These are phyloP conservation scores for Cydia amplana DNA, from an alignment of 1,140 invertebrate species.

Conservation along the genomic window DNA sequence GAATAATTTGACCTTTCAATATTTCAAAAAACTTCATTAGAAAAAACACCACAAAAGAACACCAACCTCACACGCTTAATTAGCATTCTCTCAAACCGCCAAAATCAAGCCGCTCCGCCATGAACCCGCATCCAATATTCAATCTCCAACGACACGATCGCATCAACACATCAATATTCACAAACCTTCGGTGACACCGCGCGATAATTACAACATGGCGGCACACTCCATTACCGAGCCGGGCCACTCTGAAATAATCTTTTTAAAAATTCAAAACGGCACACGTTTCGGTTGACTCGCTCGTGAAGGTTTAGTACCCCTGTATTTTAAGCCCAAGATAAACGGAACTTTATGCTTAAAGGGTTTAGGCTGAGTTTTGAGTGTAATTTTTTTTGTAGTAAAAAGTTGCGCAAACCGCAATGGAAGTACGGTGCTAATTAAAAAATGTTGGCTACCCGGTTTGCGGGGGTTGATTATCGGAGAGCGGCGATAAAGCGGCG, in stretches of 20 bases:
- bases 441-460: slow-evolving; percentile 42
- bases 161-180: slow-evolving; percentile 24
- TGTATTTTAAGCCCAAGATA: slow-evolving; percentile 30
- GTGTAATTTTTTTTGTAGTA: slow-evolving; percentile 30
- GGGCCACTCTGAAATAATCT: slow-evolving; percentile 60
- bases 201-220: slow-evolving; percentile 49
- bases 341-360: slow-evolving; percentile 21
- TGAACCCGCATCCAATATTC: slow-evolving; percentile 11
- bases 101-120: not conserved
- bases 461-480: slow-evolving; percentile 26
- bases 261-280: slow-evolving; percentile 65
- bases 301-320: slow-evolving; percentile 44
- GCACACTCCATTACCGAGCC: slow-evolving; percentile 49
- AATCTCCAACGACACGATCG: not conserved
- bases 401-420: slow-evolving; percentile 39
- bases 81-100: not conserved
- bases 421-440: slow-evolving; percentile 49
- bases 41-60: not conserved
- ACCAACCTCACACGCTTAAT: not conserved
- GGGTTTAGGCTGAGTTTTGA: slow-evolving; percentile 4
- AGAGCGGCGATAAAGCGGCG: not conserved
- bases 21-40: not conserved
- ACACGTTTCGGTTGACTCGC: slow-evolving; percentile 48
- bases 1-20: not conserved
- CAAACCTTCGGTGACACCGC: slow-evolving; percentile 40